phyloP scores from a whole-genome alignment of 2,113 vertebrate species.

The Bucco capensis region DNA sequence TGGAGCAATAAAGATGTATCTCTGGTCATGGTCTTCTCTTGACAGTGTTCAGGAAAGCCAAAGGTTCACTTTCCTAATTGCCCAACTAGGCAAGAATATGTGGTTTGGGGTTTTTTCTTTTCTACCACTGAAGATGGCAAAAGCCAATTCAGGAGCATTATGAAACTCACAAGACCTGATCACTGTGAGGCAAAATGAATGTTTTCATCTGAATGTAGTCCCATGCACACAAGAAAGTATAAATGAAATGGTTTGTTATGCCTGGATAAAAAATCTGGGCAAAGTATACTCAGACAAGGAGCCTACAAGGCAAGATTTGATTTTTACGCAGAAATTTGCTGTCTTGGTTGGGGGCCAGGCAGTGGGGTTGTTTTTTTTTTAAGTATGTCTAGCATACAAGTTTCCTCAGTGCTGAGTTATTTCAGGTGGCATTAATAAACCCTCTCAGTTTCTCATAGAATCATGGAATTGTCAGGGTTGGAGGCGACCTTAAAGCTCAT shows the following conservation, averaged over 20 bases:
- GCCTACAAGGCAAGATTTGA: neutral
- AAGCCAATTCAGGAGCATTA: neutral
- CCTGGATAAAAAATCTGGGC: neutral
- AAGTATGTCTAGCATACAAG: neutral
- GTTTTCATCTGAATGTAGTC: neutral
- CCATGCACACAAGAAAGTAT: neutral
- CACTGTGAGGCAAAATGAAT: neutral
- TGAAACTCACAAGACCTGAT: neutral
- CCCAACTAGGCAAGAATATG: neutral
- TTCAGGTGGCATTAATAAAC: neutral
- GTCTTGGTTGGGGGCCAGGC: neutral
- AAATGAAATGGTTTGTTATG: neutral
- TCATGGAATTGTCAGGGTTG: no score
- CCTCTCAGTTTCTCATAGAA: neutral
- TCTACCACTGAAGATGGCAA: slow-evolving; percentile 4
- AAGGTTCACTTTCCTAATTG: slow-evolving; percentile 15
- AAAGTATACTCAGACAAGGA: neutral
- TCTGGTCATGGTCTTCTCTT: neutral
- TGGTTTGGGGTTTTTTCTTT: neutral
- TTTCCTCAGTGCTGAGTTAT: slow-evolving; percentile 9
- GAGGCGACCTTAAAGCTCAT: no score
- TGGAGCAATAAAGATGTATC: neutral
- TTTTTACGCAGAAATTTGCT: neutral
- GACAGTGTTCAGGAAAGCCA: slow-evolving; percentile 55
- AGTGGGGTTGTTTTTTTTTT: neutral